Evolutionary conservation across 2,113 vertebrate species (phyloP), one percentile per base, ranked within the genome.

Genomic region (Eleginops maclovinus): DNA sequence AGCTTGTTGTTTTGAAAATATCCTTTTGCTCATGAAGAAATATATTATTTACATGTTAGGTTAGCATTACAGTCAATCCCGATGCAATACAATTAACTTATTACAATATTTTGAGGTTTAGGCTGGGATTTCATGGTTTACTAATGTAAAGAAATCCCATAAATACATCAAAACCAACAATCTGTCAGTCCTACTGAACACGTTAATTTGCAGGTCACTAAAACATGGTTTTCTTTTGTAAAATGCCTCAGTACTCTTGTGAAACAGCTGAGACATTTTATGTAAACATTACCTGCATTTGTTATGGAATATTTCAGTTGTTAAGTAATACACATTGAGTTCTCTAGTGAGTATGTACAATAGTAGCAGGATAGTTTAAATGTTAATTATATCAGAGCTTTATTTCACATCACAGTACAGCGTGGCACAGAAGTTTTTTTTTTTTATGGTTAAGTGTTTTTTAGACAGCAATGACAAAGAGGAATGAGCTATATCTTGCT

Each of bases 1-100:
- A 40, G 5, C 0, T 22, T 3, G 17, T 16, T 26, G 31, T 51
- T 28, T 21, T 16, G 31, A 75, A 26, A 31, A 44, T 5, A 4
- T 44, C 60, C 9, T n/a, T 21, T 13, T 59, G 51, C 74, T 70
- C 64, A 31, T 1, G 7, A 15, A 36, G 14, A 19, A 49, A 36
- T 59, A 43, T 12, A 54, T 77, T 24, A 44, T 55, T 72, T 4
- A 69, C 72, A 10, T 12, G 13, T 21, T 54, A 74, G 24, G 13
- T 24, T 1, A 54, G 50, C 6, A 3, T 61, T 7, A 13, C 6
- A 59, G 3, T 17, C n/a, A 7, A 40, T 17, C n/a, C 3, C 36
- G 60, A 71, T 60, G 56, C 66, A 72, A 36, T 13, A 8, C 3
- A 62, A 50, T 66, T 3, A 60, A 5, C 21, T 19, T 2, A 21